These are phyloP conservation scores for Antheraea yamamai DNA, from an alignment of 2,888 invertebrate genomes.

Conservation along the genomic window DNA sequence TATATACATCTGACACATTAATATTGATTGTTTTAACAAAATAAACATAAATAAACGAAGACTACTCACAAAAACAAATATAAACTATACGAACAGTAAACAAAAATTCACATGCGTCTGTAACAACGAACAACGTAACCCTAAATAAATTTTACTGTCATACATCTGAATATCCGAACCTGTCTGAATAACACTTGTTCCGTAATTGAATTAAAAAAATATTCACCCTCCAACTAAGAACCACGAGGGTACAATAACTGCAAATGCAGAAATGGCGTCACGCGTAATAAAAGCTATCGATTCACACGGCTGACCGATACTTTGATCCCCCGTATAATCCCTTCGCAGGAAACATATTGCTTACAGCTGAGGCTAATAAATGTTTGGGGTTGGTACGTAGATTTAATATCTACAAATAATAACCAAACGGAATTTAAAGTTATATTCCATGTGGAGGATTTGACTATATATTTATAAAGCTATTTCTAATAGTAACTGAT, in stretches of 20 bases:
- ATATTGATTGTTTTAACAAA: not conserved
- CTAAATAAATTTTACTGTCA: conserved; percentile 5
- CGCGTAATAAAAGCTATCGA: conserved; percentile 67
- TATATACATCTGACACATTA: not conserved
- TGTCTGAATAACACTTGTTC: conserved; percentile 22
- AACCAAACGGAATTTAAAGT: not conserved
- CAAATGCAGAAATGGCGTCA: conserved; percentile 51
- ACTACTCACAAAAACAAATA: not conserved
- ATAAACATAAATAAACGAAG: not conserved
- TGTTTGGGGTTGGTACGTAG: conserved; percentile 22
- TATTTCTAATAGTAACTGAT: not conserved
- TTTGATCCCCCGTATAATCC: conserved; percentile 62
- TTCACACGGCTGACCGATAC: conserved; percentile 61
- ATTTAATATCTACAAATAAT: conserved; percentile 11
- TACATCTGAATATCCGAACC: conserved; percentile 13
- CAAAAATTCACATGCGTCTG: not conserved
- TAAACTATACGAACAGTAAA: not conserved
- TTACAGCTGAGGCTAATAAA: conserved; percentile 59
- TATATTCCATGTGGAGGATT: not conserved
- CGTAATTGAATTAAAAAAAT: conserved; percentile 24
- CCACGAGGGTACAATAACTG: conserved; percentile 45
- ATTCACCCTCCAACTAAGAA: conserved; percentile 21
- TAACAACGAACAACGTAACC: not conserved
- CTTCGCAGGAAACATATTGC: conserved; percentile 64
- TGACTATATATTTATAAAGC: not conserved